Evolutionary conservation across 2,888 invertebrate species (phyloP).

Genomic region (Macropis europaea): DNA sequence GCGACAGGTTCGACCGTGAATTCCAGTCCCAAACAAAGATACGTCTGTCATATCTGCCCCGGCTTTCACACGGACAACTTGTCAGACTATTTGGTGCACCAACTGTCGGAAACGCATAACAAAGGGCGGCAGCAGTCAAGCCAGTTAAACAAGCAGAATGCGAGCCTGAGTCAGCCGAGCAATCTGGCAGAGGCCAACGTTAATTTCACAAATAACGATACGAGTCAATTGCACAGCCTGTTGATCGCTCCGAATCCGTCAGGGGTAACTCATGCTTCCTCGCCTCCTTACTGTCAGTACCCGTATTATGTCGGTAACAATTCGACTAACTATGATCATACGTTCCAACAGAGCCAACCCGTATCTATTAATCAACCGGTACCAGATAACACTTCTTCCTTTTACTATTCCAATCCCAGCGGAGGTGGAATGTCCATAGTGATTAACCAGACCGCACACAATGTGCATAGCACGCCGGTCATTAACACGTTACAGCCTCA

Average conservation of each 20-base stretch:
- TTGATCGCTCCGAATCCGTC: not conserved
- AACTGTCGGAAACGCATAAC: not conserved
- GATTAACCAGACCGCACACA: conserved; percentile 9
- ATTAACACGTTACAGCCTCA: conserved; percentile 6
- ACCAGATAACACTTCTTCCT: not conserved
- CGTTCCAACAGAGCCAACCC: not conserved
- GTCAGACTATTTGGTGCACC: not conserved
- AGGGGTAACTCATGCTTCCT: not conserved
- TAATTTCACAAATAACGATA: not conserved
- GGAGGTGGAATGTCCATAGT: conserved; percentile 15
- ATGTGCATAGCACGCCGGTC: not conserved
- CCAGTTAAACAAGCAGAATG: not conserved
- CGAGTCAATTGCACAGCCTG: not conserved
- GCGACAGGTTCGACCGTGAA: not conserved
- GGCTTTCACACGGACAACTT: not conserved
- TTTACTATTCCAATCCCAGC: not conserved
- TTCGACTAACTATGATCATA: not conserved
- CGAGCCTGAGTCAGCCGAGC: fast-evolving
- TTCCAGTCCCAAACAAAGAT: no score
- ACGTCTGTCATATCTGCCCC: no score
- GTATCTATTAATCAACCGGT: not conserved
- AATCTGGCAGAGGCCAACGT: not conserved
- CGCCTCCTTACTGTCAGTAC: not conserved
- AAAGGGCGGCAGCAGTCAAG: no score
- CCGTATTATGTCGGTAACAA: not conserved